Base-by-base conservation (phyloP, 2,113 vertebrate species). In the Megaceryle torquata region DNA sequence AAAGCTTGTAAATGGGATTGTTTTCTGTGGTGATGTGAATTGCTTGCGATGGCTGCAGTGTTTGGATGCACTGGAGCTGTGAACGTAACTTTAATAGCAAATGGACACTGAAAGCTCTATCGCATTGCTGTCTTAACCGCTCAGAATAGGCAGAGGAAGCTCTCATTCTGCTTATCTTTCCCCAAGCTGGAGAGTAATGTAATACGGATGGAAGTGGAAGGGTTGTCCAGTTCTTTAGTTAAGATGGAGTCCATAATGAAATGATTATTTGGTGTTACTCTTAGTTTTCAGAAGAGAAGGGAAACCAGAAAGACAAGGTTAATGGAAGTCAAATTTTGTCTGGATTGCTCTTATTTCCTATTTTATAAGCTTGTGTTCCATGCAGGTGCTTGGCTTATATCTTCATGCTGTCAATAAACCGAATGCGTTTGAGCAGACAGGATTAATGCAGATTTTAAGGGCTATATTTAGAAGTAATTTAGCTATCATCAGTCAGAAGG, bases 401-500 rank as follows among this genome's bases (percentile, higher is more conserved):
- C 95, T 97, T 96, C 94, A 61, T 60, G 95, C 96, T 98, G 97
- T 98, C 98, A 98, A 97, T 98, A 97, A 97, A 84, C 93, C 89
- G 92, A 96, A 88, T 48, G 85, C 53, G 83, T 95, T 97, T 86
- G 97, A 97, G 98, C 97, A 98, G 97, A 93, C 97, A 97, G 98
- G 98, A 98, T 98, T 97, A 98, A 98, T 98, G 97, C 97, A 98
- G 97, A 98, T 98, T 95, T 68, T 96, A 89, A 93, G 86, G 82
- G 95, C 96, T 98, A 98, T 98, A 98, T 98, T 98, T 98, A 98
- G 98, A 97, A 97, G 94, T 98, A 98, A 98, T 98, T 98, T 98
- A 97, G 97, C 97, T 97, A 98, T 98, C 97, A 98, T 98, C 97
- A 98, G 97, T 98, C 95, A 98, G 97, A 96, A 97, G 87, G 96